These are phyloP conservation scores for Drosophila simulans DNA, from an alignment of 1,140 invertebrate species.

Conservation along the genomic window DNA sequence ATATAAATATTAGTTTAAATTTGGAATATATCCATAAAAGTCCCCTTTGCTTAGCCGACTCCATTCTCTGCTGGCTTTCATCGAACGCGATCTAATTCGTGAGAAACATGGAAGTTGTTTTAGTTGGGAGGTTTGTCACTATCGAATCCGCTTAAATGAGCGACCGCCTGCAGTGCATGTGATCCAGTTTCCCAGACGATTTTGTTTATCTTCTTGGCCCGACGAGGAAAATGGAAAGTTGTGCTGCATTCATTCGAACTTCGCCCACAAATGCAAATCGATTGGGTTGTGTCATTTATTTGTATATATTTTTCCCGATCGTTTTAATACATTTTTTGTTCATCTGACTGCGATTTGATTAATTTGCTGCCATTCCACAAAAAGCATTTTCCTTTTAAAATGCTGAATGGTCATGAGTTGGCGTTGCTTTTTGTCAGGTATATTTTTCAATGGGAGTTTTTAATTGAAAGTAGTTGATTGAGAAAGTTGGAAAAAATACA, in stretches of 20 bases:
- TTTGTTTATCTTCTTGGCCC: constrained; percentile 42
- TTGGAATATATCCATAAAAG: no score
- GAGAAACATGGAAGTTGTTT: constrained; percentile 3
- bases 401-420: constrained; percentile 42
- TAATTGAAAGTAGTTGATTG: constrained; percentile 27
- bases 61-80: constrained; percentile 34
- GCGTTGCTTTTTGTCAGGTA: constrained; percentile 23
- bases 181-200: constrained; percentile 37
- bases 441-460: constrained; percentile 9
- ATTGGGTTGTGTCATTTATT: constrained; percentile 49
- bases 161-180: constrained; percentile 31
- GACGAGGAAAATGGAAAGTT: constrained; percentile 54
- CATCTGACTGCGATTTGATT: constrained; percentile 40
- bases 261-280: constrained; percentile 40
- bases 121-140: constrained; percentile 30
- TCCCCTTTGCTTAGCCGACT: not conserved
- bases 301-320: constrained; percentile 29
- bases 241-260: constrained; percentile 42
- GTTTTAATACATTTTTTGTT: constrained; percentile 20
- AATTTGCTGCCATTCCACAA: constrained; percentile 38
- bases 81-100: constrained; percentile 46
- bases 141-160: constrained; percentile 23
- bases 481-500: constrained; percentile 14
- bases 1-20: no score
- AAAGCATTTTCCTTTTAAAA: constrained; percentile 32